phyloP scores from a whole-genome alignment of 2,888 invertebrate genomes.

The Drosophila infuscata region DNA sequence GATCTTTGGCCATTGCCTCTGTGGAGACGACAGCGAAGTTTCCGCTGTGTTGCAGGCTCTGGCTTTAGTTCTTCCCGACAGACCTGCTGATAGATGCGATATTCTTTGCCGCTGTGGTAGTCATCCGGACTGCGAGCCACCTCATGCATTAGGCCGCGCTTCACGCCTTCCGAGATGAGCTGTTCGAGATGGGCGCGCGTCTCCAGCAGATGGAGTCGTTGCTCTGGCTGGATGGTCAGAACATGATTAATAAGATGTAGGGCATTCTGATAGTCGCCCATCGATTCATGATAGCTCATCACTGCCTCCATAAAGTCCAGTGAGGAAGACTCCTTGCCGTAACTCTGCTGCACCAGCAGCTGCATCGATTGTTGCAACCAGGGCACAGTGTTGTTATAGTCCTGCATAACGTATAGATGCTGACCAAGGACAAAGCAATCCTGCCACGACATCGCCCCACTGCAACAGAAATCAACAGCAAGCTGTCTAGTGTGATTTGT shows the following conservation, averaged over 20 bases:
- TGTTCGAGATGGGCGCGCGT: conserved; percentile 95
- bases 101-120: conserved; percentile 71
- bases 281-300: conserved; percentile 72
- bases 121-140: conserved; percentile 42
- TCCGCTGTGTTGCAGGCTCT: conserved; percentile 40
- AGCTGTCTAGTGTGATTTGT: conserved; percentile 40
- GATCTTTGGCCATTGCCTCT: conserved; percentile 17
- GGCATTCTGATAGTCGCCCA: conserved; percentile 91
- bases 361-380: conserved; percentile 97
- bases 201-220: conserved; percentile 92
- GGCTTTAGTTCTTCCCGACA: conserved; percentile 73
- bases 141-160: conserved; percentile 70
- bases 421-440: conserved; percentile 98
- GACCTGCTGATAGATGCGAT: conserved; percentile 85
- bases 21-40: conserved; percentile 68
- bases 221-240: conserved; percentile 89
- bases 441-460: conserved; percentile 90
- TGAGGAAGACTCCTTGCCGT: conserved; percentile 57
- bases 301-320: conserved; percentile 81
- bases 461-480: conserved; percentile 63
- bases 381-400: conserved; percentile 95
- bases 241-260: conserved; percentile 94
- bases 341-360: conserved; percentile 88
- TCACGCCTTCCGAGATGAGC: conserved; percentile 87
- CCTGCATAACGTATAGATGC: conserved; percentile 93